Percentiles rank a stretch among this genome's conserved stretches.
phyloP scores from a whole-genome alignment of 2,113 vertebrate species.

The Halichoeres trimaculatus region DNA sequence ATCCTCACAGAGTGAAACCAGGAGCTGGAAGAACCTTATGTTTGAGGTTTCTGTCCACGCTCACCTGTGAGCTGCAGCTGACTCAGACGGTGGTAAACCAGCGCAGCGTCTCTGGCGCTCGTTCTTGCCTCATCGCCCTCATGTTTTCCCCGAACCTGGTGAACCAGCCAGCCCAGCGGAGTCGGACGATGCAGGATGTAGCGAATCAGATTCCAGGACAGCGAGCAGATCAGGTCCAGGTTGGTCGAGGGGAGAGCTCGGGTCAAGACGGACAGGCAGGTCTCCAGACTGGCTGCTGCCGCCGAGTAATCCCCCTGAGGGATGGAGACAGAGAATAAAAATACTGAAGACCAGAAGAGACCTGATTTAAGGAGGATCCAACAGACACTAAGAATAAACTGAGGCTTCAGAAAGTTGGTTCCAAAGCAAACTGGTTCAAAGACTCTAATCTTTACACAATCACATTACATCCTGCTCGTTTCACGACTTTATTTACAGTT shows the following conservation, averaged over 20 bases:
- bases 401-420: too few species aligned
- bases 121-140: constrained; percentile 94
- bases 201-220: constrained; percentile 96
- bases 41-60: background rate
- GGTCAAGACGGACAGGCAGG: constrained; percentile 90
- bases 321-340: background rate
- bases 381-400: too few species aligned
- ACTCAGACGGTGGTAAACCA: constrained; percentile 93
- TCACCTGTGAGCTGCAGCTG: constrained; percentile 96
- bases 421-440: too few species aligned
- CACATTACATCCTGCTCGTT: too few species aligned
- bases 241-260: constrained; percentile 89
- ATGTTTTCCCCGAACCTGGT: constrained; percentile 89
- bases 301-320: constrained; percentile 90
- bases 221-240: constrained; percentile 92
- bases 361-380: too few species aligned
- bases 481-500: too few species aligned
- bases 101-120: constrained; percentile 90
- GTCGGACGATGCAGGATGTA: constrained; percentile 93
- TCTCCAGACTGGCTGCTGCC: constrained; percentile 90
- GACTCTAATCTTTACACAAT: too few species aligned
- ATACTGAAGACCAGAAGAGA: too few species aligned
- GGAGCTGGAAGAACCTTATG: too few species aligned
- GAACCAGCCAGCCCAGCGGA: constrained; percentile 93
- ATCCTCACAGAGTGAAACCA: background rate